Conservation (phyloP, 2,797 vertebrate species). For the Xiphorhynchus erythropygius region DNA sequence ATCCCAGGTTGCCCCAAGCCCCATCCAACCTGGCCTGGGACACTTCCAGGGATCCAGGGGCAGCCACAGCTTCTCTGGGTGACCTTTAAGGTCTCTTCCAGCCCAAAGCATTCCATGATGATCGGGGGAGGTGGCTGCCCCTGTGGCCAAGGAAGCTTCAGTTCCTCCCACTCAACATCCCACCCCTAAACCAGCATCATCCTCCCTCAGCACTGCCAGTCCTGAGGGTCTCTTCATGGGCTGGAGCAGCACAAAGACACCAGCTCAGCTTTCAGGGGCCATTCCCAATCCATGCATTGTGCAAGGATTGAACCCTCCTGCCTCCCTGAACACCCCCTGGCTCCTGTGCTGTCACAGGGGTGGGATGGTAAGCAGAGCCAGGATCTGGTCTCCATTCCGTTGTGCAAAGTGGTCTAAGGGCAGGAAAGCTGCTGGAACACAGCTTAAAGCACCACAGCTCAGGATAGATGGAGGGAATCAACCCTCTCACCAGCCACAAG, state of each 20-base stretch:
- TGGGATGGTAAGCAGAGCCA: fast-evolving
- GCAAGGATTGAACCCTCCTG: not conserved
- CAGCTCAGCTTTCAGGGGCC: fast-evolving
- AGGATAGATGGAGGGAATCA: not conserved
- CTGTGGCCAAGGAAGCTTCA: not conserved
- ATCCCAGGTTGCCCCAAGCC: not conserved
- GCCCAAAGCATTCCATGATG: too few relatives aligned
- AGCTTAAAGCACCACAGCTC: not conserved
- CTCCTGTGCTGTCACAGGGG: too few relatives aligned
- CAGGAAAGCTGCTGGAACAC: not conserved
- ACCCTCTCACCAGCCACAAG: fast-evolving
- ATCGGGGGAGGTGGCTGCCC: not conserved
- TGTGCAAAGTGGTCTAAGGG: fast-evolving
- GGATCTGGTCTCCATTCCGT: not conserved
- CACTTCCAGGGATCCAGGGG: not conserved
- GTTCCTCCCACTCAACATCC: not conserved
- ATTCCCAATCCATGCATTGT: not conserved
- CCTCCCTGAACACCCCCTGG: fast-evolving
- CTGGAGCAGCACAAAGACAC: not conserved
- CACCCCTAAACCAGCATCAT: not conserved
- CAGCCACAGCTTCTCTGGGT: not conserved
- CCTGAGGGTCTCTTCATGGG: not conserved
- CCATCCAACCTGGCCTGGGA: not conserved
- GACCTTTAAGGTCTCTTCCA: not conserved
- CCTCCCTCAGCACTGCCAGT: not conserved